Percentiles rank a stretch among this genome's conserved stretches.
These are phyloP conservation scores for Sisyra nigra DNA, from an alignment of 2,888 invertebrate species.

Conservation along the genomic window DNA sequence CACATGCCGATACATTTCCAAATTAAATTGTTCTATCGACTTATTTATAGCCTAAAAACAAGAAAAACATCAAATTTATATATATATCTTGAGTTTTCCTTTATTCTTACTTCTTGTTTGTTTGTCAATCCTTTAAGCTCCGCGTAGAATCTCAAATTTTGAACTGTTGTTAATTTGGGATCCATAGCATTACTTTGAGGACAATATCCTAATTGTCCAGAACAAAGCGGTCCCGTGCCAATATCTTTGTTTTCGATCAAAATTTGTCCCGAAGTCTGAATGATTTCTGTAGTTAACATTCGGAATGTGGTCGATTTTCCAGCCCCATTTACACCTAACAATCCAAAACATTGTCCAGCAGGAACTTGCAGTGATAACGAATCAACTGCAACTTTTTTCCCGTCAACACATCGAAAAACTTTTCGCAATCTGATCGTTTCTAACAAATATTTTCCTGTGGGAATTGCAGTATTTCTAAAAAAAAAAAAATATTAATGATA, in stretches of 20 bases:
- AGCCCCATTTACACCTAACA: constrained; percentile 77
- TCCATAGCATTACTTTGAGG: constrained; percentile 83
- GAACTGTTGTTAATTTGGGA: constrained; percentile 56
- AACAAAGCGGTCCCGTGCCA: constrained; percentile 20
- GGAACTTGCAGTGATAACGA: constrained; percentile 33
- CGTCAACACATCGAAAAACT: constrained; percentile 26
- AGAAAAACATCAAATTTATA: too few species aligned
- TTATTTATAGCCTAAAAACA: constrained; percentile 28
- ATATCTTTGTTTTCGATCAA: constrained; percentile 25
- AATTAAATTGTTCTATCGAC: constrained; percentile 42
- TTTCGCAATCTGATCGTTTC: constrained; percentile 28
- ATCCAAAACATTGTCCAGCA: constrained; percentile 54
- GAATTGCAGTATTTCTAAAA: too few species aligned
- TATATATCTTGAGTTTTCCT: too few species aligned
- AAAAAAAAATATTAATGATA: too few species aligned
- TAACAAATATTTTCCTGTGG: constrained; percentile 5
- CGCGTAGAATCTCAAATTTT: constrained; percentile 63
- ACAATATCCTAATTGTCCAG: constrained; percentile 56
- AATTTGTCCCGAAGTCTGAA: constrained; percentile 35
- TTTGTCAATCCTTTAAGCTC: constrained; percentile 46
- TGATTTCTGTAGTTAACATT: constrained; percentile 43
- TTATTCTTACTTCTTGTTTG: constrained; percentile 34
- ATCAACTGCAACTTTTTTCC: constrained; percentile 26
- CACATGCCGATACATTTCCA: constrained; percentile 34
- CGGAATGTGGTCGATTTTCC: constrained; percentile 82